phyloP scores from a whole-genome alignment of 2,888 invertebrate genomes.

The Mactromeris polynyma region DNA sequence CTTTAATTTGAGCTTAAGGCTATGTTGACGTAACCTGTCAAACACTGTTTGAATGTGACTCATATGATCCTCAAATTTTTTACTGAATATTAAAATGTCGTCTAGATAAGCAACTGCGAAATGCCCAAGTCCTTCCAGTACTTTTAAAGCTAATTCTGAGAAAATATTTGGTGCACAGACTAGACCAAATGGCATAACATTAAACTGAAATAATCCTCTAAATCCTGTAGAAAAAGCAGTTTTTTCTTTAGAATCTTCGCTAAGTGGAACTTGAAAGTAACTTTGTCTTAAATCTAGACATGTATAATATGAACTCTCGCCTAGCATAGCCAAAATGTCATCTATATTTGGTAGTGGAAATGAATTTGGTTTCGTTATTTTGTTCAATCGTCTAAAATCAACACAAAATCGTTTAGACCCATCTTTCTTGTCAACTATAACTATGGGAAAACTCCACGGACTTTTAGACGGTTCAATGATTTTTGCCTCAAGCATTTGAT shows the following conservation, averaged over 20 bases:
- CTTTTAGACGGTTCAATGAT: constrained; percentile 27
- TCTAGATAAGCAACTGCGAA: constrained; percentile 53
- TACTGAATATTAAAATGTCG: constrained; percentile 39
- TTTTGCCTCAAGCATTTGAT: constrained; percentile 49
- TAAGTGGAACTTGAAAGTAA: constrained; percentile 57
- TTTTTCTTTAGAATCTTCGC: constrained; percentile 49
- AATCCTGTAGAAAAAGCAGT: constrained; percentile 54
- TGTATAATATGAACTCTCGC: constrained; percentile 45
- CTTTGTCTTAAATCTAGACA: constrained; percentile 49
- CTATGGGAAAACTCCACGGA: constrained; percentile 30
- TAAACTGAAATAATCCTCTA: constrained; percentile 50
- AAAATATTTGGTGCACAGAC: constrained; percentile 57
- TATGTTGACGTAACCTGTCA: constrained; percentile 25
- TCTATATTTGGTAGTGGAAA: constrained; percentile 55
- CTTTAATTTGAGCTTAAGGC: constrained; percentile 34
- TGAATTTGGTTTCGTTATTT: constrained; percentile 37
- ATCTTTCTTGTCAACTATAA: constrained; percentile 44
- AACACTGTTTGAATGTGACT: constrained; percentile 15
- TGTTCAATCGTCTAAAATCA: constrained; percentile 38
- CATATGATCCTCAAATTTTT: constrained; percentile 13
- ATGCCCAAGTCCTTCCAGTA: constrained; percentile 50
- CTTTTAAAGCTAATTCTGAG: constrained; percentile 51
- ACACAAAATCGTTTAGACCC: constrained; percentile 50
- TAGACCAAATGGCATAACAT: constrained; percentile 53
- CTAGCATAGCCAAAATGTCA: constrained; percentile 46